Conservation (phyloP, 2,888 invertebrate genomes). For the Drosophila pullipes region DNA sequence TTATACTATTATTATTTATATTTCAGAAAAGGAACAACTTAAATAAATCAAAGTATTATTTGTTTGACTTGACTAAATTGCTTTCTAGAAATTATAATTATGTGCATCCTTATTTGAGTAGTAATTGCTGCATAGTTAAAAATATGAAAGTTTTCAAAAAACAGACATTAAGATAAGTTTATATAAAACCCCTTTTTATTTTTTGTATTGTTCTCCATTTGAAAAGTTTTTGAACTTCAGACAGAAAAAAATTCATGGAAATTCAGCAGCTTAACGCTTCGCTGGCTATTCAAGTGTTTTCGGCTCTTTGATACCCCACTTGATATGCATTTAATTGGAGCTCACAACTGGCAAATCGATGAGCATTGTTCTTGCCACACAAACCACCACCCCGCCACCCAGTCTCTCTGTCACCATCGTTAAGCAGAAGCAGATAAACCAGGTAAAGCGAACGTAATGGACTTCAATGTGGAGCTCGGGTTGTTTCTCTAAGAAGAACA, state of each 20-base stretch:
- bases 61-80: not conserved
- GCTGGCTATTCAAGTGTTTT: constrained; percentile 21
- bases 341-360: constrained; percentile 51
- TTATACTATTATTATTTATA: not conserved
- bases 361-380: constrained; percentile 38
- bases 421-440: constrained; percentile 26
- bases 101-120: not conserved
- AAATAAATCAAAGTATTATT: not conserved
- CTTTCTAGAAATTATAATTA: not conserved
- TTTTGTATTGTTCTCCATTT: not conserved
- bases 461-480: constrained; percentile 45
- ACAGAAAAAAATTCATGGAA: constrained; percentile 14
- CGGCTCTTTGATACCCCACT: constrained; percentile 46
- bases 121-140: not conserved
- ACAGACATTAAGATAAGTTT: constrained; percentile 5
- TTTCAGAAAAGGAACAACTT: not conserved
- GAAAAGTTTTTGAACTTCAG: constrained; percentile 5
- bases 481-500: constrained; percentile 45
- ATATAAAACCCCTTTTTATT: not conserved
- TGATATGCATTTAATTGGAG: constrained; percentile 59
- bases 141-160: constrained; percentile 2
- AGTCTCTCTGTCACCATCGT: not conserved
- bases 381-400: not conserved
- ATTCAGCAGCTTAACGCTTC: constrained; percentile 34
- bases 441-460: constrained; percentile 55